These are phyloP conservation scores for Varecia variegata DNA, from an alignment of 2,797 vertebrate species.

Conservation along the genomic window DNA sequence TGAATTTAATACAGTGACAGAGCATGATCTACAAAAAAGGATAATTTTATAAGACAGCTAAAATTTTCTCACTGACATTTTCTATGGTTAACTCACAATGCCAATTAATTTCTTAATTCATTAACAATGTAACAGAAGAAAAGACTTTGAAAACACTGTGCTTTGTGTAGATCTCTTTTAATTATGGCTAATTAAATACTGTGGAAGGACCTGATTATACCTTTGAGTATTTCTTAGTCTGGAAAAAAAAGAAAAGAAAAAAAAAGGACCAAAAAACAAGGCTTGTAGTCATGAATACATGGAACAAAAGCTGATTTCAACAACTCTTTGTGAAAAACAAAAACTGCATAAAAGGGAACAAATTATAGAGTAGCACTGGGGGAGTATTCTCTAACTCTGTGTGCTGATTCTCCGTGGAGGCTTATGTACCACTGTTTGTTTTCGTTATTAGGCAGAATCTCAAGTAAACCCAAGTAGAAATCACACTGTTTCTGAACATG, in stretches of 20 bases:
- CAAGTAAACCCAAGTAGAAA: constrained; percentile 51
- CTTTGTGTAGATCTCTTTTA: constrained; percentile 85
- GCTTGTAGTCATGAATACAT: constrained; percentile 54
- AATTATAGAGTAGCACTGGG: background rate
- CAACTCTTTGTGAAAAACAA: constrained; percentile 49
- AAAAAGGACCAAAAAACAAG: constrained; percentile 41
- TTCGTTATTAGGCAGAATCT: constrained; percentile 21
- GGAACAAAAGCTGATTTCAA: constrained; percentile 77
- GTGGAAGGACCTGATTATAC: constrained; percentile 87
- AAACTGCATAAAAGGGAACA: constrained; percentile 12
- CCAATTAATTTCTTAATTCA: constrained; percentile 88
- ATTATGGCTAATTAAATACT: constrained; percentile 87
- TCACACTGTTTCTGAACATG: background rate
- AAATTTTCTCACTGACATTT: constrained; percentile 83
- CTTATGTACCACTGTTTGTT: background rate
- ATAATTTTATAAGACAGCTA: constrained; percentile 74
- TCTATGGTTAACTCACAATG: constrained; percentile 82
- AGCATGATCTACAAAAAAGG: constrained; percentile 71
- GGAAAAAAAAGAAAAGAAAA: constrained; percentile 62
- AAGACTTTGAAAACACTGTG: constrained; percentile 83
- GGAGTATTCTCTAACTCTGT: constrained; percentile 3
- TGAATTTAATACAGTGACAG: constrained; percentile 70
- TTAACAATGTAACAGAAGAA: constrained; percentile 84
- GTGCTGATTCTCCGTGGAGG: background rate
- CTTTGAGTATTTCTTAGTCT: constrained; percentile 84